phyloP scores from a whole-genome alignment of 2,113 vertebrate species.

The Rafetus swinhoei region DNA sequence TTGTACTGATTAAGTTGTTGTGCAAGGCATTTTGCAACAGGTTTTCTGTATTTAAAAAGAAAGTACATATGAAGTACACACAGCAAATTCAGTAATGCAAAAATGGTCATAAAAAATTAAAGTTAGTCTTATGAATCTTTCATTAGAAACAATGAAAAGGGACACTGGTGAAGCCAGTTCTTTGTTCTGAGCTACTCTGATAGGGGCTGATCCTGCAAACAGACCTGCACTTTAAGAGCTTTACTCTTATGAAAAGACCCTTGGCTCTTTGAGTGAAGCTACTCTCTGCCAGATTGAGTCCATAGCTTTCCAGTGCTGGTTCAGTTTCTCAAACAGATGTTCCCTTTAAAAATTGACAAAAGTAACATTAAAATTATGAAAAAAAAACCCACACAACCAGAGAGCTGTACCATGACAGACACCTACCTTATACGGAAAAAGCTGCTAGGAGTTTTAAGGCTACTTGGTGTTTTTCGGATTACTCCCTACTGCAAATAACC shows the following conservation, averaged over 20 bases:
- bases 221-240: conserved; percentile 57
- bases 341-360: conserved; percentile 81
- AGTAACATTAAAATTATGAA: conserved; percentile 71
- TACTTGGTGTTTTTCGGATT: conserved; percentile 71
- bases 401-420: conserved; percentile 76
- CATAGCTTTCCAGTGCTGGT: conserved; percentile 54
- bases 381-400: conserved; percentile 15
- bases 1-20: conserved; percentile 55
- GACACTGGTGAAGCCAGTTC: conserved; percentile 76
- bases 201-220: conserved; percentile 67
- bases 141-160: conserved; percentile 86
- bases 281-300: conserved; percentile 4
- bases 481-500: conserved; percentile 63
- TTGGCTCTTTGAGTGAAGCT: conserved; percentile 38
- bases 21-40: conserved; percentile 69
- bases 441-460: conserved; percentile 75
- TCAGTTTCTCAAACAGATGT: conserved; percentile 79
- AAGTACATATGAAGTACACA: conserved; percentile 71
- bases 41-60: conserved; percentile 78
- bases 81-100: conserved; percentile 79
- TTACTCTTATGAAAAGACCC: conserved; percentile 56
- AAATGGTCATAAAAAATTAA: conserved; percentile 87
- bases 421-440: conserved; percentile 63
- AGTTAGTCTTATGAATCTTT: conserved; percentile 88
- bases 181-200: conserved; percentile 79